Conservation (phyloP, 2,888 invertebrate species). For the Drosophila kanekoi region DNA sequence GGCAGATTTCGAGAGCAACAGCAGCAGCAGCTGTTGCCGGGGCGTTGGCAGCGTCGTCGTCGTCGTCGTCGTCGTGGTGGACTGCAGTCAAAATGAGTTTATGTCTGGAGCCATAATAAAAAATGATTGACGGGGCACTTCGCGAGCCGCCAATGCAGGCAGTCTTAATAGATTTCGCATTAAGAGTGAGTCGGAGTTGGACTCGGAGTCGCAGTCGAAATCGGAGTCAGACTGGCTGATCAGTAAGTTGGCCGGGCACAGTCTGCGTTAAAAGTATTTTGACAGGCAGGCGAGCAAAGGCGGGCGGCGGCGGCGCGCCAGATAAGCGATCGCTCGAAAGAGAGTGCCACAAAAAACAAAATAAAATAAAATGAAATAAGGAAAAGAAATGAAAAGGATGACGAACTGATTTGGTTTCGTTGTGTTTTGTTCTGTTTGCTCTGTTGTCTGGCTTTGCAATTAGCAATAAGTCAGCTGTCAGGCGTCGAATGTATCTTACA, state of each 20-base stretch:
- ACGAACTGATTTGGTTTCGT: conserved; percentile 71
- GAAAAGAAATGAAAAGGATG: conserved; percentile 46
- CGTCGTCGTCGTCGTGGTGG: conserved; percentile 42
- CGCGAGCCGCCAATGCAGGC: conserved; percentile 47
- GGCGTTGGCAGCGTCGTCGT: conserved; percentile 56
- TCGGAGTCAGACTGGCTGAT: conserved; percentile 13
- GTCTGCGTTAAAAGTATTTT: conserved; percentile 78
- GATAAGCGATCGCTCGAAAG: conserved; percentile 70
- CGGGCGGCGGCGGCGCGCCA: conserved; percentile 16
- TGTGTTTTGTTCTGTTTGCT: conserved; percentile 32
- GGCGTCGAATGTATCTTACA: conserved; percentile 59
- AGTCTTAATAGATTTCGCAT: conserved; percentile 79
- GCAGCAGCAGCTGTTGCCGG: conserved; percentile 43
- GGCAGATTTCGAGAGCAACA: conserved; percentile 53
- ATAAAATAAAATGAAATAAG: conserved; percentile 2
- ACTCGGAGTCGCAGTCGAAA: conserved; percentile 28
- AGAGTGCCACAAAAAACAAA: background rate
- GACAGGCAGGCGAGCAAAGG: conserved; percentile 59
- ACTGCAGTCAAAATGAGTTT: conserved; percentile 79
- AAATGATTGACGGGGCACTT: conserved; percentile 79
- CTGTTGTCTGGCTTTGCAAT: conserved; percentile 61
- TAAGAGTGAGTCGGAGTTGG: conserved; percentile 51
- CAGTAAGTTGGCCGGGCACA: conserved; percentile 31
- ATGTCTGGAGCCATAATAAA: conserved; percentile 78
- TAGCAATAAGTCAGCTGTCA: conserved; percentile 81